Evolutionary conservation across 2,797 vertebrate species (phyloP), one percentile per base, ranked within the genome.

Genomic region (Heliangelus exortis): DNA sequence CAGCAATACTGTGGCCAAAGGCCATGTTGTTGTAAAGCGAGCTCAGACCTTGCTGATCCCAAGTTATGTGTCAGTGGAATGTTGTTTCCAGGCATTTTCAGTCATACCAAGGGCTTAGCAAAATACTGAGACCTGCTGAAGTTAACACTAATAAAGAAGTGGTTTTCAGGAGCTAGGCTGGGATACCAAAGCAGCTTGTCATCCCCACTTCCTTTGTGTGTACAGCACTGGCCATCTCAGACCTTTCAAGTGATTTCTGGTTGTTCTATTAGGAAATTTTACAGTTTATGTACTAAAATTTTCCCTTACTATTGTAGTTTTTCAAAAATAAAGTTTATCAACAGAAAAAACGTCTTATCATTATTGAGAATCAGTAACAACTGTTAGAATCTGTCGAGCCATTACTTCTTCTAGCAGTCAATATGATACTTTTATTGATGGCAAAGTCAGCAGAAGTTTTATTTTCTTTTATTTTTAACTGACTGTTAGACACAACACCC

Each of bases 41-140:
- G 58, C 62, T 93, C 76, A 72, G 58, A 55, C 45, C 43, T 6
- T 28, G 66, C 55, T 62, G 43, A 68, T 63, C 77, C 47, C 66
- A 90, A 84, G 55, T 75, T 85, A 26, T 10, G 71, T 79, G 71
- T 39, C 3, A 3, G 33, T 73, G 79, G 68, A 87, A 85, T 80
- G 84, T 45, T 89, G 43, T 85, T 91, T 96, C 58, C 62, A 90
- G 67, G 80, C 51, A 57, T 68, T 93, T 93, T 69, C 62, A 66
- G 63, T 53, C 63, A 8, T 51, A 36, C 62, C 51, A 48, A 47
- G 14, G 63, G 34, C 77, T 86, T 51, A 76, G 77, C 51, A 90
- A 90, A 88, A 84, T 36, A 51, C 39, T 33, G 51, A 87, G 74
- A 89, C 77, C 77, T 81, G 69, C 58, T 85, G 79, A 85, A 87